Base-by-base conservation (phyloP, 2,888 invertebrate genomes). In the Hecatera dysodea region DNA sequence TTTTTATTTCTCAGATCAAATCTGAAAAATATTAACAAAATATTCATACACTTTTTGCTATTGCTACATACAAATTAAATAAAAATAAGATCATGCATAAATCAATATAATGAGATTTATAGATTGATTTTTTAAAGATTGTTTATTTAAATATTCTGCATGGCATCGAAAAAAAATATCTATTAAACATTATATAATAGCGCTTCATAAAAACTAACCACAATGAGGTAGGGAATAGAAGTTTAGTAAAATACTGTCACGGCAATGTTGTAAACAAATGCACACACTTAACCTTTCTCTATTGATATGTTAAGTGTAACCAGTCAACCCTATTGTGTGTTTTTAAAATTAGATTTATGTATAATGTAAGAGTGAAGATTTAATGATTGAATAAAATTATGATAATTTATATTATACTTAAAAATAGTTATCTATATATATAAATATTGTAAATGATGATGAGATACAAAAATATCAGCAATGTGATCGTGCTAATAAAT, bases 161-260 rank as follows among this genome's bases (percentile, higher is more conserved):
- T n/a, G 5, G 11, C 55, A 61, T 39, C 19, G 36, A 17, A 19
- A 50, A 33, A 61, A 61, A 66, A 74, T 52, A 70, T 52, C 29
- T 12, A 67, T 12, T 75, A 70, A 39, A 69, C 27, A 36, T 68
- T 33, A 56, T 53, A 80, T 69, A 70, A 71, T 71, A 81, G 59
- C 46, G 61, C 46, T 67, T 64, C 33, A 64, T 75, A 56, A 52
- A 59, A 68, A 74, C 72, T 75, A 81, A 77, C 65, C 81, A 75
- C 76, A 79, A 73, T 85, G 87, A 88, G 89, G 85, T 89, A 89
- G 79, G 74, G 61, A 57, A 75, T 64, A 72, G 55, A 67, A 74
- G 72, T 78, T 80, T 78, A 77, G 66, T 85, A 69, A 81, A 87
- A 88, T 86, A 88, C 86, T 86, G 82, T 63, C 79, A 70, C 67